Base-by-base conservation (phyloP, 37 sponge, comb jelly and placozoan species). In the Hormiphora californensis region DNA sequence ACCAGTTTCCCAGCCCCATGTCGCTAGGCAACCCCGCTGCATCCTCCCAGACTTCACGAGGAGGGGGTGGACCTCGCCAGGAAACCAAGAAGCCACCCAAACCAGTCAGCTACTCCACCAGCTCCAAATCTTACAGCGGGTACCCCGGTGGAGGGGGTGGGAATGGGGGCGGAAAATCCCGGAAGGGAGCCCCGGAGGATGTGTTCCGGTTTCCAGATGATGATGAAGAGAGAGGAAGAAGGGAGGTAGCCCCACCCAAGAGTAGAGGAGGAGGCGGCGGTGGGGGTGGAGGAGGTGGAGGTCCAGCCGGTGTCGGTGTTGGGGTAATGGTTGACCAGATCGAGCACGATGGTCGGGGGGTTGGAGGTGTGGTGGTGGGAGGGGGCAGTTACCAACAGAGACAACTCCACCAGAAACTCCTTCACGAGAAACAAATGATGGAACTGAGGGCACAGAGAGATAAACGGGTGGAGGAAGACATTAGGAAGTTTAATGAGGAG, bases 181-280 rank as follows among this genome's bases (percentile, higher is more conserved):
- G 81, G 38, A 73, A 22, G 40, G 59, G 59, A 23, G 59, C 25
- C 25, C 81, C 81, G 0, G 81, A 73, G 81, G 81, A 73, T 46
- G 81, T 73, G 41, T 73, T 73, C 81, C 40, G 43, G 36, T 73
- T 73, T 28, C 81, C 81, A 27, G 81, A 73, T 46, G 81, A 73
- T 40, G 81, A 73, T 46, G 81, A 73, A 46, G 81, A 73, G 81
- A n/a, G 81, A 46, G 43, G 43, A 22, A 43, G 81, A 25, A 25
- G 81, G 25, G 81, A 43, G 28, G 81, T 43, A 28, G 81, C 40
- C 46, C 9, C 46, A 37, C 81, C 40, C 46, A 73, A 73, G 27
- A 43, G 46, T 21, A 57, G 59, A 12, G 81, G 81, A 11, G 68
- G 5, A 33, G 81, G 43, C 46, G 9, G 81, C n/a, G 23, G 81